Evolutionary conservation across 2,888 invertebrate genomes (phyloP), one percentile per base, ranked within the genome.

Genomic region (Zygaena filipendulae): DNA sequence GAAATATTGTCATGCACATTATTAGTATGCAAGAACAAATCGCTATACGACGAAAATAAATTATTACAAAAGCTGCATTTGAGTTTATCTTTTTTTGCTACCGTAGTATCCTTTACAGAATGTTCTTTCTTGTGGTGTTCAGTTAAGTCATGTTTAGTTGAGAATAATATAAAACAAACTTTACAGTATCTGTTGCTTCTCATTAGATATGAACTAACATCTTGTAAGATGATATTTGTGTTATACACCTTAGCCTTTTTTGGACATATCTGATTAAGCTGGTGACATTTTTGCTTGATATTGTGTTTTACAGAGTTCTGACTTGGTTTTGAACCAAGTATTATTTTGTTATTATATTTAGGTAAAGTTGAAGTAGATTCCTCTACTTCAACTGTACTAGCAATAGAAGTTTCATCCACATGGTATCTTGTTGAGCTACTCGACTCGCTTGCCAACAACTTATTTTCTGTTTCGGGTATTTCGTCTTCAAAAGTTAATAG

Each of bases 131-230:
- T 30, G 5, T 34, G 33, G 39, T 69, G 68, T 25, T 20, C 21
- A 8, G 40, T 30, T 19, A 49, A 43, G 13, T 29, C 29, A 3
- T 30, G 13, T 30, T 29, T 38, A 26, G 45, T 46, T 19, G 63
- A 48, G 48, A 70, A 74, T 13, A 70, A 46, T 38, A 54, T 69
- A n/a, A 35, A 36, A 43, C 72, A 74, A 12, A 35, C 23, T 30
- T 44, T 39, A 43, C 72, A 74, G 43, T 53, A 74, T 33, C 50
- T 50, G n/a, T 40, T 44, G 41, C 57, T 58, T 16, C 30, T 47
- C 21, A 45, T 38, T 32, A 72, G 50, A 37, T 52, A 58, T 8
- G 36, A 27, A 13, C 42, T 43, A 21, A 67, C 32, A 40, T 68
- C 53, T 35, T 51, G 39, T 23, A 72, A 33, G 11, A 32, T 18